Evolutionary conservation across 2,888 invertebrate species (phyloP).

Genomic region (Thymelicus lineola): DNA sequence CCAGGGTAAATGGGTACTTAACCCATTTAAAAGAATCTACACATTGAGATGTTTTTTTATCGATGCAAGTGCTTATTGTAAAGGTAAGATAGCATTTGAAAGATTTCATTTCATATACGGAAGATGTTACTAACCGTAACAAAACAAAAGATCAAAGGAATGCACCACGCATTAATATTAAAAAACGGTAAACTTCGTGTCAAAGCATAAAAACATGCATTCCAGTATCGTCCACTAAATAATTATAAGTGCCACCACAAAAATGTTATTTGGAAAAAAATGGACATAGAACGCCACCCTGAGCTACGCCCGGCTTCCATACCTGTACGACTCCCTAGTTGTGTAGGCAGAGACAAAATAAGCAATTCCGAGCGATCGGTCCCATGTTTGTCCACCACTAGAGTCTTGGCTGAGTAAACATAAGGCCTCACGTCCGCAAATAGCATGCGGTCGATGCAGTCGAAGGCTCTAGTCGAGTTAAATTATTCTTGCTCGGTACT

Average conservation of each 20-base stretch:
- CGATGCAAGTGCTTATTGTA: not conserved
- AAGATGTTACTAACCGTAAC: too few species aligned
- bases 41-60: not conserved
- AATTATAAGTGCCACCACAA: slow-evolving; percentile 65
- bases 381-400: slow-evolving; percentile 84
- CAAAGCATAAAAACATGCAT: slow-evolving; percentile 59
- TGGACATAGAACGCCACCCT: slow-evolving; percentile 63
- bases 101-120: too few species aligned
- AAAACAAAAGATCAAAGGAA: too few species aligned
- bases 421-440: slow-evolving; percentile 83
- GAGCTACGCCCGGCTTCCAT: slow-evolving; percentile 68
- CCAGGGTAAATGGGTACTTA: too few species aligned
- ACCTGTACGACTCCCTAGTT: slow-evolving; percentile 76
- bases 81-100: too few species aligned
- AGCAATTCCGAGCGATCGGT: slow-evolving; percentile 83
- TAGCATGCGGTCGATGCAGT: slow-evolving; percentile 78
- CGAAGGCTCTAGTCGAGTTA: slow-evolving; percentile 64
- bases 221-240: slow-evolving; percentile 62
- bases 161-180: slow-evolving; percentile 54
- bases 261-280: slow-evolving; percentile 58
- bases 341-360: slow-evolving; percentile 84
- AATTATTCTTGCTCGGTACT: slow-evolving; percentile 64
- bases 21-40: too few species aligned
- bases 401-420: slow-evolving; percentile 82
- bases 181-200: slow-evolving; percentile 64